Percentiles rank a stretch among this genome's conserved stretches.
phyloP scores from a whole-genome alignment of 1,140 invertebrate genomes.

The Achatina immaculata region DNA sequence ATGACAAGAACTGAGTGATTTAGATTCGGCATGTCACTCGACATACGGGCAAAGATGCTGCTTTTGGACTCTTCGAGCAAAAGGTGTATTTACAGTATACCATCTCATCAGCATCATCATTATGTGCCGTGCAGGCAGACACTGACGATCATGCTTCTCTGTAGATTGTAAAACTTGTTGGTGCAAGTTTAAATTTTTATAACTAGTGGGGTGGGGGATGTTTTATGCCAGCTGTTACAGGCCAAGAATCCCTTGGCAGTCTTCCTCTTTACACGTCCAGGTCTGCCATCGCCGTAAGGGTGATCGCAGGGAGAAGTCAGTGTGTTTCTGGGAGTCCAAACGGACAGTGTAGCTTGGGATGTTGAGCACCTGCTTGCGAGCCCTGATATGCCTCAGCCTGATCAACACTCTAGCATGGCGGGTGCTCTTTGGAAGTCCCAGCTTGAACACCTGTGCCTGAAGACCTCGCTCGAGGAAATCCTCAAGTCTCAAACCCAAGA shows the following conservation, averaged over 20 bases:
- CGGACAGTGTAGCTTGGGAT: conserved; percentile 98
- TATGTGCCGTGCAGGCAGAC: no score
- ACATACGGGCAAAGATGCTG: no score
- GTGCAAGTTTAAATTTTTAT: no score
- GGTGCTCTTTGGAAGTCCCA: conserved; percentile 99
- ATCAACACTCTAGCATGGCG: conserved; percentile 98
- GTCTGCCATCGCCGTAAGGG: conserved; percentile 97
- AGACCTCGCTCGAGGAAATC: conserved; percentile 99
- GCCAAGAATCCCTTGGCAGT: conserved; percentile 92
- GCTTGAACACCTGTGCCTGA: conserved; percentile 99
- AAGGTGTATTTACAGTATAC: no score
- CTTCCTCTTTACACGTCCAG: conserved; percentile 99
- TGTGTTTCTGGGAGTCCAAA: conserved; percentile 99
- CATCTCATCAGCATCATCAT: no score
- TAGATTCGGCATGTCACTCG: no score
- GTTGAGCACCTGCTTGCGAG: conserved; percentile 99
- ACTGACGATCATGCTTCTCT: no score
- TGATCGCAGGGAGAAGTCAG: conserved; percentile 98
- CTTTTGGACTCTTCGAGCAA: no score
- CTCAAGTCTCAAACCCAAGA: conserved; percentile 97
- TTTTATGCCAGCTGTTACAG: conserved; percentile 64
- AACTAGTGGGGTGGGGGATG: no score
- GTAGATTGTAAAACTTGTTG: no score
- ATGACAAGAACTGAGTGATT: no score
- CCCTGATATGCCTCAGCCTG: conserved; percentile 98